phyloP scores from a whole-genome alignment of 2,888 invertebrate genomes.

The Achlya flavicornis region DNA sequence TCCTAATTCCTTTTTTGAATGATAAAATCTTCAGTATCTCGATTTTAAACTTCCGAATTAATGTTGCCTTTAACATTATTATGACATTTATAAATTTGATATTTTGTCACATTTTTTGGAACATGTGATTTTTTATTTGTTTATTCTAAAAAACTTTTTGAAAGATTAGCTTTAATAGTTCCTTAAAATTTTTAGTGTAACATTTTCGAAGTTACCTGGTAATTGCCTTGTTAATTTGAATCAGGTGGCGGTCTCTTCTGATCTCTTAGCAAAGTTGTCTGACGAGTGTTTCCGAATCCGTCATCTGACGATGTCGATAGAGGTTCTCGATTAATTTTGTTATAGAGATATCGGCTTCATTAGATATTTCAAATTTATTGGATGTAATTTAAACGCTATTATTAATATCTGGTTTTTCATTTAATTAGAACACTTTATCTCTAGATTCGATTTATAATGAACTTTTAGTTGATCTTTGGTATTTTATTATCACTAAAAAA shows the following conservation, averaged over 20 bases:
- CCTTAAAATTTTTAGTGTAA: constrained; percentile 47
- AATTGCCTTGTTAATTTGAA: constrained; percentile 80
- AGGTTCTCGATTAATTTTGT: constrained; percentile 57
- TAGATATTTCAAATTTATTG: constrained; percentile 71
- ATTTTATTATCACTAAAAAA: no score
- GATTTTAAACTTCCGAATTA: constrained; percentile 17
- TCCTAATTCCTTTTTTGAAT: constrained; percentile 31
- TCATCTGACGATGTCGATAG: constrained; percentile 58
- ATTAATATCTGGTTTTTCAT: constrained; percentile 48
- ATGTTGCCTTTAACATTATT: constrained; percentile 15
- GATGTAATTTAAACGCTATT: constrained; percentile 46
- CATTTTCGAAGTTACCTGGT: constrained; percentile 68
- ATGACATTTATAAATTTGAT: neutral
- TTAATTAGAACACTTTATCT: constrained; percentile 11
- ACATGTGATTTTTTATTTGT: neutral
- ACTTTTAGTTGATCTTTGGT: neutral
- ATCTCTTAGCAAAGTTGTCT: constrained; percentile 62
- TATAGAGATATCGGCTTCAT: constrained; percentile 67
- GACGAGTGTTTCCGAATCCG: constrained; percentile 68
- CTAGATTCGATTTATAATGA: neutral
- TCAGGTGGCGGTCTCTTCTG: constrained; percentile 69
- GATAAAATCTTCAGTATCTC: constrained; percentile 15
- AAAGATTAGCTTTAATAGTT: constrained; percentile 35
- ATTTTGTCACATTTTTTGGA: no score
- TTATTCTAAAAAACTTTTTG: neutral